A percentile compares a stretch with the other conserved stretches of the same genome.
Evolutionary conservation across 1,140 invertebrate species (phyloP).

Genomic region (Mercenaria mercenaria): DNA sequence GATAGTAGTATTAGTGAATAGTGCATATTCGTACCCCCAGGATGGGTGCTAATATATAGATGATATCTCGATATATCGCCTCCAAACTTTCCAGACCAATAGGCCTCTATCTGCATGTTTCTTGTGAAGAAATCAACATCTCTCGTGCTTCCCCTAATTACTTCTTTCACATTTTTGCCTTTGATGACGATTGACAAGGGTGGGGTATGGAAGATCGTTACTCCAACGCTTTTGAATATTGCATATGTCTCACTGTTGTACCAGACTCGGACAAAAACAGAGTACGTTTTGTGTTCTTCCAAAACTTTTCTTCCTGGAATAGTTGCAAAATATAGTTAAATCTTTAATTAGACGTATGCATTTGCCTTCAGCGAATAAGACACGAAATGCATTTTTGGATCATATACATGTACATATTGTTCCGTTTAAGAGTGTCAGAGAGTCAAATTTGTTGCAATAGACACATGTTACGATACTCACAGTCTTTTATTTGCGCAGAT

Average conservation of each 20-base stretch:
- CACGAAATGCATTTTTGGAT: too few relatives aligned
- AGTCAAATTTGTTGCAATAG: too few relatives aligned
- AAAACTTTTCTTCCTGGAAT: background rate
- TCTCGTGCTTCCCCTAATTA: background rate
- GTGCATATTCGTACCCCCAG: background rate
- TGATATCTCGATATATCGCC: background rate
- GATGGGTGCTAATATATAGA: background rate
- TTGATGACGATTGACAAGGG: background rate
- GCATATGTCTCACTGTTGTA: conserved; percentile 29
- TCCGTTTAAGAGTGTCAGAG: too few relatives aligned
- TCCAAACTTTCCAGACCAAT: conserved; percentile 32
- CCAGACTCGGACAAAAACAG: conserved; percentile 22
- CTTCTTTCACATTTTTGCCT: conserved; percentile 25
- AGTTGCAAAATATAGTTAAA: too few relatives aligned
- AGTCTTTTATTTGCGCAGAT: too few relatives aligned
- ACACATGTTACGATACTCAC: too few relatives aligned
- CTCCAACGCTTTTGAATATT: conserved; percentile 16
- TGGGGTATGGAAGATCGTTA: background rate
- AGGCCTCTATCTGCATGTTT: background rate
- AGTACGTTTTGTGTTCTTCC: background rate
- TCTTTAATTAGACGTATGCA: too few relatives aligned
- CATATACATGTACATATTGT: too few relatives aligned
- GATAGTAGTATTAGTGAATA: too few relatives aligned
- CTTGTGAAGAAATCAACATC: conserved; percentile 20
- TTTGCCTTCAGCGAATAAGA: too few relatives aligned